Evolutionary conservation across 2,888 invertebrate species (phyloP).

Genomic region (Tuta absoluta): DNA sequence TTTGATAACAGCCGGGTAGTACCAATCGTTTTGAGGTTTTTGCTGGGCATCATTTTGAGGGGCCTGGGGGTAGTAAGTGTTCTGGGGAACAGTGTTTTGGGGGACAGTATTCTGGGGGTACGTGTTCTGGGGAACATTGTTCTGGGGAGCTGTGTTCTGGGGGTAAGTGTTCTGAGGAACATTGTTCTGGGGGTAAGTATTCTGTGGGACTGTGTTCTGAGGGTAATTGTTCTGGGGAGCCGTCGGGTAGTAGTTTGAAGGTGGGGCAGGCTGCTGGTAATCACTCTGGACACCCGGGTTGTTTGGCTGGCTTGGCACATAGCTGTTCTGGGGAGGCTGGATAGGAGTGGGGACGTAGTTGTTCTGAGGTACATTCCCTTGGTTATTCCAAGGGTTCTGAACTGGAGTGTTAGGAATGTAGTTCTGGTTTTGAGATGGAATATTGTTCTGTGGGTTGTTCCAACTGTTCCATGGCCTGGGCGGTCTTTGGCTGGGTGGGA

Average conservation of each 20-base stretch:
- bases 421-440: constrained; percentile 33
- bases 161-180: background rate
- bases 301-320: constrained; percentile 19
- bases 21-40: constrained; percentile 41
- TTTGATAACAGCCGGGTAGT: constrained; percentile 58
- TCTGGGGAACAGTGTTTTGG: constrained; percentile 41
- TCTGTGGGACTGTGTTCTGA: background rate
- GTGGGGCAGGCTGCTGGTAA: background rate
- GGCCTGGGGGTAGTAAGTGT: constrained; percentile 38
- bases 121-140: constrained; percentile 2
- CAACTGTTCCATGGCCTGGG: constrained; percentile 45
- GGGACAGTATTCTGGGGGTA: constrained; percentile 38
- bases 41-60: constrained; percentile 38
- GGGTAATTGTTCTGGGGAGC: constrained; percentile 7
- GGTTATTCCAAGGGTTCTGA: constrained; percentile 4
- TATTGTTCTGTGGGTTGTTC: constrained; percentile 33
- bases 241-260: too few relatives aligned
- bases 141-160: constrained; percentile 5
- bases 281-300: background rate
- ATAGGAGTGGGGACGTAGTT: constrained; percentile 29
- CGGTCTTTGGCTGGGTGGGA: constrained; percentile 45
- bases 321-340: constrained; percentile 34
- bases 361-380: constrained; percentile 32
- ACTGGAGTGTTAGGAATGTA: constrained; percentile 32
- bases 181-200: constrained; percentile 3